A percentile compares a stretch with the other conserved stretches of the same genome.
These are phyloP conservation scores for Catamblyrhynchus diadema DNA, from an alignment of 2,797 vertebrate genomes.

Conservation along the genomic window DNA sequence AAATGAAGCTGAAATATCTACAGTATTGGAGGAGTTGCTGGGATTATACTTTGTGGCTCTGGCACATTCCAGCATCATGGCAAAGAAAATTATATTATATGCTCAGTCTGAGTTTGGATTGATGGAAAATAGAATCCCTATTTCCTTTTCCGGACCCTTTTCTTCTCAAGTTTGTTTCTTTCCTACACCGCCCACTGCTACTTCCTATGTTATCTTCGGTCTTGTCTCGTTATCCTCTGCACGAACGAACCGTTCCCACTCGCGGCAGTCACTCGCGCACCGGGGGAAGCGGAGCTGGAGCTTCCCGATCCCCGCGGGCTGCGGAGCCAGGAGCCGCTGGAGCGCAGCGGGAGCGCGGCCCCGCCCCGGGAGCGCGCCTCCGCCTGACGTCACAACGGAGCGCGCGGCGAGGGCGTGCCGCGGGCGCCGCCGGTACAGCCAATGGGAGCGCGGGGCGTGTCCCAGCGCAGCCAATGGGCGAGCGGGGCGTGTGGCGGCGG, in stretches of 20 bases:
- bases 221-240: not conserved
- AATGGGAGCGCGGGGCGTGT: not conserved
- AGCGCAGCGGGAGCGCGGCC: fast-evolving
- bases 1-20: not conserved
- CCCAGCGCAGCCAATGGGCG: fast-evolving
- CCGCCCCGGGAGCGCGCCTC: fast-evolving
- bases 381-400: not conserved
- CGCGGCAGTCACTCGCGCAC: fast-evolving
- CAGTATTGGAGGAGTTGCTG: not conserved
- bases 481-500: not conserved
- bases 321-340: fast-evolving
- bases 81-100: not conserved
- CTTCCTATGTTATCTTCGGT: not conserved
- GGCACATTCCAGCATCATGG: not conserved
- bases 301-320: fast-evolving
- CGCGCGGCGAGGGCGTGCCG: not conserved
- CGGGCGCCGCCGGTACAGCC: fast-evolving
- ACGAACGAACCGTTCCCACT: fast-evolving
- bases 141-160: not conserved
- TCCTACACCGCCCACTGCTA: not conserved
- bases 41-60: not conserved
- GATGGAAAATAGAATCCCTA: not conserved
- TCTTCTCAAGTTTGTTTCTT: not conserved
- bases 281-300: fast-evolving
- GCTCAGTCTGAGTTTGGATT: not conserved